These are phyloP conservation scores for Pseudomyrmex concolor DNA, from an alignment of 1,140 invertebrate genomes.

Conservation along the genomic window DNA sequence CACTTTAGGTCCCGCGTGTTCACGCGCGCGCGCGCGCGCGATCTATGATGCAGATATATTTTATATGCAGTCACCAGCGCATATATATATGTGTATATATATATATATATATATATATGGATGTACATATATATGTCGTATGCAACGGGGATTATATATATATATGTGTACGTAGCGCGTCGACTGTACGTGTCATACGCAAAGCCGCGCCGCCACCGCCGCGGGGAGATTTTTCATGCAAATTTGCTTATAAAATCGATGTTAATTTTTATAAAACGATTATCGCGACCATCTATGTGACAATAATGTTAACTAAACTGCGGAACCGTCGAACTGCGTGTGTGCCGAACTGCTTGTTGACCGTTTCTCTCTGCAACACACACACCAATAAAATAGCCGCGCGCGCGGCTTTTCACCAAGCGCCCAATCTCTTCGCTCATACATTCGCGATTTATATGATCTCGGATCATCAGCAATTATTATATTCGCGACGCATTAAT, in stretches of 20 bases:
- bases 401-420: not conserved
- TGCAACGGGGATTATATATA: not conserved
- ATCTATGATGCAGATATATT: conserved; percentile 61
- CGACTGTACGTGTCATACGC: conserved; percentile 46
- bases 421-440: not conserved
- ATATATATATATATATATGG: not conserved
- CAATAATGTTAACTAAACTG: conserved; percentile 70
- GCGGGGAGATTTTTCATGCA: conserved; percentile 77
- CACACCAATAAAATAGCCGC: conserved; percentile 11
- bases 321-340: not conserved
- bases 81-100: not conserved
- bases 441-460: too few relatives aligned
- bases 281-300: conserved; percentile 69
- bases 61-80: conserved; percentile 49
- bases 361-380: conserved; percentile 9
- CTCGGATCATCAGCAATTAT: conserved; percentile 17
- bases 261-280: conserved; percentile 79
- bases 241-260: conserved; percentile 78
- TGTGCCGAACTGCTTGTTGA: conserved; percentile 54
- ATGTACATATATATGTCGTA: not conserved
- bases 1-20: conserved; percentile 52
- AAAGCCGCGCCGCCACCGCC: conserved; percentile 35
- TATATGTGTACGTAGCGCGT: not conserved
- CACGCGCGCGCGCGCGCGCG: not conserved
- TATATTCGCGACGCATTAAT: too few relatives aligned